These are phyloP conservation scores for Suillia variegata DNA, from an alignment of 2,888 invertebrate species.

Conservation along the genomic window DNA sequence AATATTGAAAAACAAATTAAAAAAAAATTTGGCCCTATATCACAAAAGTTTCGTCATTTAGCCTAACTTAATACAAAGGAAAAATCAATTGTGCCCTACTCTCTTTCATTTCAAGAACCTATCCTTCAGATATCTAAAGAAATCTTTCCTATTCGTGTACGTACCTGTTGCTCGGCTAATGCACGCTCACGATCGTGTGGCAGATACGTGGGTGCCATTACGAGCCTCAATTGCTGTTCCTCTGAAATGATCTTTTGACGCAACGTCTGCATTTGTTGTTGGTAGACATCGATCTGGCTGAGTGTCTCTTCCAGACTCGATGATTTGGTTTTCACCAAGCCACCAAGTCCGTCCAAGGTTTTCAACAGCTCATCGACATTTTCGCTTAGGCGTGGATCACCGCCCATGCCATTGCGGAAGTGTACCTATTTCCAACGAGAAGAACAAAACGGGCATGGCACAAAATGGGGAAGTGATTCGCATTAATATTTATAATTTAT, in stretches of 20 bases:
- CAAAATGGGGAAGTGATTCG: constrained; percentile 13
- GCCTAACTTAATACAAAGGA: too few relatives aligned
- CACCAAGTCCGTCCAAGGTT: constrained; percentile 68
- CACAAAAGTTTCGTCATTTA: too few relatives aligned
- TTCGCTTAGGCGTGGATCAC: constrained; percentile 76
- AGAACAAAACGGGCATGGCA: neutral
- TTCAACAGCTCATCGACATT: constrained; percentile 72
- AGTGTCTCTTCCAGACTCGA: constrained; percentile 76
- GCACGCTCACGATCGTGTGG: constrained; percentile 83
- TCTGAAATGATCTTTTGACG: constrained; percentile 84
- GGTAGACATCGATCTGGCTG: constrained; percentile 84
- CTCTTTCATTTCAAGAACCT: neutral
- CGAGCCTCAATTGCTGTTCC: constrained; percentile 84
- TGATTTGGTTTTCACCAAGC: constrained; percentile 50
- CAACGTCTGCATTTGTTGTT: constrained; percentile 83
- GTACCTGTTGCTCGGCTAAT: constrained; percentile 85
- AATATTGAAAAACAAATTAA: too few relatives aligned
- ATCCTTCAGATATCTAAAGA: too few relatives aligned
- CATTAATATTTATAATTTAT: constrained; percentile 5
- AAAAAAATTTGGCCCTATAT: neutral
- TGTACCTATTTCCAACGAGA: constrained; percentile 76
- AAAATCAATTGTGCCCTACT: too few relatives aligned
- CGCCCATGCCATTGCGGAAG: constrained; percentile 83
- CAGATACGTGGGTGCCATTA: constrained; percentile 81
- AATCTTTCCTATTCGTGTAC: constrained; percentile 35